Evolutionary conservation across 2,888 invertebrate genomes (phyloP).

Genomic region (Ecdyonurus torrentis): DNA sequence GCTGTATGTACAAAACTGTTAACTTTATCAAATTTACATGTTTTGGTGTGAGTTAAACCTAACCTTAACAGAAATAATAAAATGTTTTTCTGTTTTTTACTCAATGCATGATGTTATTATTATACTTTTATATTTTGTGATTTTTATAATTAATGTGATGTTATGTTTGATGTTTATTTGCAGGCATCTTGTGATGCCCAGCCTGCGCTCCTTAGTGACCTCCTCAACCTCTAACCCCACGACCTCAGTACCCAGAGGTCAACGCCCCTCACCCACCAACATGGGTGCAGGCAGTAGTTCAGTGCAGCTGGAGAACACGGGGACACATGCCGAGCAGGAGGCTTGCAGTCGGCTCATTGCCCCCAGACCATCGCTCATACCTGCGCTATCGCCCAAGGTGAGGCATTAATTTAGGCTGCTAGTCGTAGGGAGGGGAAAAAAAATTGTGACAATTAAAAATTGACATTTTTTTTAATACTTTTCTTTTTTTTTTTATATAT

Average conservation of each 20-base stretch:
- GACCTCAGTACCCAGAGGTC: background rate
- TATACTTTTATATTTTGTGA: no score
- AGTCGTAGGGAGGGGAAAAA: no score
- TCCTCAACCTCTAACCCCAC: background rate
- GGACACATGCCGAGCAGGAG: background rate
- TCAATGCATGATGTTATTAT: no score
- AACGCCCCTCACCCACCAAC: background rate
- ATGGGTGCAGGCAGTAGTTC: background rate
- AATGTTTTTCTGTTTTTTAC: no score
- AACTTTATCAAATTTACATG: background rate
- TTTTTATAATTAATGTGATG: background rate
- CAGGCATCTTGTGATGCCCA: conserved; percentile 2
- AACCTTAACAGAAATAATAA: no score
- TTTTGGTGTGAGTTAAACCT: no score
- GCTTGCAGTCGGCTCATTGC: background rate
- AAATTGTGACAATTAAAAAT: no score
- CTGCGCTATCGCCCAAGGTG: background rate
- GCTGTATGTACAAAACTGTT: no score
- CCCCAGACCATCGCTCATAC: background rate
- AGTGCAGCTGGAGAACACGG: background rate
- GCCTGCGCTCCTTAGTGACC: background rate
- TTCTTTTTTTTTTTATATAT: no score
- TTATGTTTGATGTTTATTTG: background rate
- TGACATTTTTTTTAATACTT: no score
- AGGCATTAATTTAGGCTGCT: no score